These are phyloP conservation scores for Plestiodon gilberti DNA, from an alignment of 2,113 vertebrate genomes.

Conservation along the genomic window DNA sequence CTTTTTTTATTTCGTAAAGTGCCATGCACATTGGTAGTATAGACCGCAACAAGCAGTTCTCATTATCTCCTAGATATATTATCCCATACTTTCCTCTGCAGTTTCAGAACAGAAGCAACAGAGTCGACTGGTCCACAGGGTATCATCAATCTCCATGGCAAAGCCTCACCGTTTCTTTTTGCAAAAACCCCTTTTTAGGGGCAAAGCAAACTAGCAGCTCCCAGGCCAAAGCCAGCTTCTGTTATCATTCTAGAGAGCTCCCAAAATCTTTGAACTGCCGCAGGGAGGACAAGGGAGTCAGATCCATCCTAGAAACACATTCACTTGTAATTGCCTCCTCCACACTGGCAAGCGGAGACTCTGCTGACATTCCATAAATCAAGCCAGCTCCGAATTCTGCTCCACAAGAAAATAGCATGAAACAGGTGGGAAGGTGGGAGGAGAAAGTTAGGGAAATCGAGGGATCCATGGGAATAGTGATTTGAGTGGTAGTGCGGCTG, in stretches of 20 bases:
- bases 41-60: too few species aligned
- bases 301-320: slow-evolving; percentile 25
- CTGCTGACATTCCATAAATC: slow-evolving; percentile 49
- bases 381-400: slow-evolving; percentile 7
- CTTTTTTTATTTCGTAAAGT: too few species aligned
- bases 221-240: neutral
- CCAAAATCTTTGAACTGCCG: slow-evolving; percentile 57
- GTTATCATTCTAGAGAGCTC: slow-evolving; percentile 20
- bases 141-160: neutral
- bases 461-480: neutral
- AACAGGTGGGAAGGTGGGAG: neutral
- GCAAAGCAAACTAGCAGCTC: neutral
- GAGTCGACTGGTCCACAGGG: neutral
- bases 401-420: slow-evolving; percentile 32
- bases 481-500: neutral
- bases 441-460: slow-evolving; percentile 12
- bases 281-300: slow-evolving; percentile 35
- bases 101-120: neutral
- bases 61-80: neutral
- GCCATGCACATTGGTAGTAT: too few species aligned
- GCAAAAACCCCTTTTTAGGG: neutral
- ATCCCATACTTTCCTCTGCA: too few species aligned
- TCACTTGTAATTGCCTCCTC: slow-evolving; percentile 56
- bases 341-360: neutral
- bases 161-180: neutral